phyloP scores from a whole-genome alignment of 2,797 vertebrate species.

The Scolopax rusticola region DNA sequence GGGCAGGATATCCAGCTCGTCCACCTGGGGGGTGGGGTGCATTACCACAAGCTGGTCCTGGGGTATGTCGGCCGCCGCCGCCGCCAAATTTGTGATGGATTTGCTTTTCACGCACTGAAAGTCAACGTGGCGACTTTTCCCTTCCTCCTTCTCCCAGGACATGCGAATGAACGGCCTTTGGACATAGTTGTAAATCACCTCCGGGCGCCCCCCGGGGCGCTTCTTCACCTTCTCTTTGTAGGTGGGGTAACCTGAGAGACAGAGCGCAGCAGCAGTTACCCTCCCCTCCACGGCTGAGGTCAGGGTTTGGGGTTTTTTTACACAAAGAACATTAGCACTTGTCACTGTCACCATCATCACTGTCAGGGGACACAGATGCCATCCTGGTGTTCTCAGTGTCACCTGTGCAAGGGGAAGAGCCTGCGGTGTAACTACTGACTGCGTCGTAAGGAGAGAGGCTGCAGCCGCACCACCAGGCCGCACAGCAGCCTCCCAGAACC shows the following conservation, averaged over 20 bases:
- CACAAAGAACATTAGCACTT: neutral
- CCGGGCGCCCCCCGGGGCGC: constrained; percentile 92
- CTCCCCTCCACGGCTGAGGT: rapidly evolving
- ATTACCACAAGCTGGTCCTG: constrained; percentile 95
- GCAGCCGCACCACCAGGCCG: no score
- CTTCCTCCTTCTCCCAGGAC: constrained; percentile 99
- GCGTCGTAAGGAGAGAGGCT: neutral
- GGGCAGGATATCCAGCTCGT: constrained; percentile 95
- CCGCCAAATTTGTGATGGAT: constrained; percentile 95
- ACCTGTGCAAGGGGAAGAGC: neutral
- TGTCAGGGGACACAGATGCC: neutral
- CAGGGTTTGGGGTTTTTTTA: no score
- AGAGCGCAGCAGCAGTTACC: neutral
- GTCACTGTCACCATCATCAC: neutral
- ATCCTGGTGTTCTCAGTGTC: rapidly evolving
- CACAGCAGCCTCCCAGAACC: no score
- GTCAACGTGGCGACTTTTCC: constrained; percentile 96
- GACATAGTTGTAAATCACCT: constrained; percentile 98
- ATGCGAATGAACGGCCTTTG: constrained; percentile 97
- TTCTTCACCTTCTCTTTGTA: constrained; percentile 99
- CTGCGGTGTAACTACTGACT: neutral
- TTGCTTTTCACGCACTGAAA: constrained; percentile 99
- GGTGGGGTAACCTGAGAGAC: constrained; percentile 90
- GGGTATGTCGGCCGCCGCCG: constrained; percentile 94
- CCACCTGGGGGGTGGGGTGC: constrained; percentile 95